Evolutionary conservation across 2,797 vertebrate genomes (phyloP), one percentile per base, ranked within the genome.

Genomic region (Megaceryle alcyon): DNA sequence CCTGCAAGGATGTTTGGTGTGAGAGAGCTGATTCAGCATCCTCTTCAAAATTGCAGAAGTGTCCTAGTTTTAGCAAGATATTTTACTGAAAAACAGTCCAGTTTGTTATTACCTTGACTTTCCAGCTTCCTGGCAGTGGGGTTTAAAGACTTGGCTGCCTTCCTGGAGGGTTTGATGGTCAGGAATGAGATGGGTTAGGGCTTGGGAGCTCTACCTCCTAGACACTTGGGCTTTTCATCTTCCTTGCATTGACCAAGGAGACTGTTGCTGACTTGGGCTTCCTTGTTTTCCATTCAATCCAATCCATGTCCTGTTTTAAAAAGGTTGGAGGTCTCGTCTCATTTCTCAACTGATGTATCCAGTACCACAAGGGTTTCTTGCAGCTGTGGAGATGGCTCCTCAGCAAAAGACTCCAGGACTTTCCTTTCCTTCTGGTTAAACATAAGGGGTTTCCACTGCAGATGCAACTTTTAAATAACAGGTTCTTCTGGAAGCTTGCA

Each of bases 21-120:
- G 53, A 75, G 35, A 33, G n/a, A 83, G 70, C 82, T 88, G 77
- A 91, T 81, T 84, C 86, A 94, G 77, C 80, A 86, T 65, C 44
- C 48, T 64, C 53, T 86, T 70, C 46, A 78, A 77, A 84, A 70
- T 64, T 53, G 54, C 70, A 61, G 53, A 66, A 61, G 10, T 6
- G 22, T 37, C 86, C 81, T 68, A 72, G 68, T 97, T 96, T 92
- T 46, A 84, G 48, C 48, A 66, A 84, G 73, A 41, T 79, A 13
- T 8, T 82, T 86, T 63, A 54, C 15, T 73, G 59, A 79, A 92
- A 90, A 93, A 31, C 39, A 76, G 54, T 76, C 46, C 10, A 12
- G 15, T 78, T 93, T 88, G 73, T 61, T 79, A 77, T 1, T 83
- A 49, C 4, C 57, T 37, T 88, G 41, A 54, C 21, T 75, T 91